A percentile compares a stretch with the other conserved stretches of the same genome.
Conservation (phyloP, 2,888 invertebrate species). For the Electrophaes corylata region DNA sequence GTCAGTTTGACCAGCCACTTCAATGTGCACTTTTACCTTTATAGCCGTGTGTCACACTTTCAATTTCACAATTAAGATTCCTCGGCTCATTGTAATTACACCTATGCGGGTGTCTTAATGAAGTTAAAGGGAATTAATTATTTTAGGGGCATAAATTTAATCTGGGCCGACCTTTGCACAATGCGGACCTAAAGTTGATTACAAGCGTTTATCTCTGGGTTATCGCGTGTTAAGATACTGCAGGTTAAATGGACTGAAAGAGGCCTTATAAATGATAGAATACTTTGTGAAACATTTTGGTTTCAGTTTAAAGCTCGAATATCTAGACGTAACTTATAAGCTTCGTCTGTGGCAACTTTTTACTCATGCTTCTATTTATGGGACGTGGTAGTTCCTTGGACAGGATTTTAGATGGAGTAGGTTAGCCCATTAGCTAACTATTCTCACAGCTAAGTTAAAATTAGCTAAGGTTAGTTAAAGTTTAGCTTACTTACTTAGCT, state of each 20-base stretch:
- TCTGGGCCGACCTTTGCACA: constrained; percentile 73
- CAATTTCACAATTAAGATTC: constrained; percentile 83
- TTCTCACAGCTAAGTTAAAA: no score
- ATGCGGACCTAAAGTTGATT: constrained; percentile 63
- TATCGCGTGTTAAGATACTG: constrained; percentile 47
- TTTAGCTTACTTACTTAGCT: no score
- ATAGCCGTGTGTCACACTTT: constrained; percentile 54
- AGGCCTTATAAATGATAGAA: constrained; percentile 5
- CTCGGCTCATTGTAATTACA: constrained; percentile 83
- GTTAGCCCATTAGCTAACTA: no score
- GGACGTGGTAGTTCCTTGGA: no score
- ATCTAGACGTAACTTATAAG: no score
- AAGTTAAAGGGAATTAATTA: constrained; percentile 84
- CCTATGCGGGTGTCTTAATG: constrained; percentile 84
- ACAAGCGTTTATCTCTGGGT: constrained; percentile 56
- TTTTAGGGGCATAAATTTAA: constrained; percentile 81
- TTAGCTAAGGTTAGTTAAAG: no score
- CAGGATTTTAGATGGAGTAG: no score
- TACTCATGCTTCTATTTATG: no score
- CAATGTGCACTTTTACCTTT: background rate
- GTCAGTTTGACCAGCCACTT: background rate
- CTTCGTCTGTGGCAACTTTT: no score
- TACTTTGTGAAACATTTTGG: background rate
- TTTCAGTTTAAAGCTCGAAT: no score
- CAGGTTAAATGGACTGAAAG: constrained; percentile 34